A percentile compares a stretch with the other conserved stretches of the same genome.
These are phyloP conservation scores for Rotaria macrura DNA, from an alignment of 2,888 invertebrate genomes.

Conservation along the genomic window DNA sequence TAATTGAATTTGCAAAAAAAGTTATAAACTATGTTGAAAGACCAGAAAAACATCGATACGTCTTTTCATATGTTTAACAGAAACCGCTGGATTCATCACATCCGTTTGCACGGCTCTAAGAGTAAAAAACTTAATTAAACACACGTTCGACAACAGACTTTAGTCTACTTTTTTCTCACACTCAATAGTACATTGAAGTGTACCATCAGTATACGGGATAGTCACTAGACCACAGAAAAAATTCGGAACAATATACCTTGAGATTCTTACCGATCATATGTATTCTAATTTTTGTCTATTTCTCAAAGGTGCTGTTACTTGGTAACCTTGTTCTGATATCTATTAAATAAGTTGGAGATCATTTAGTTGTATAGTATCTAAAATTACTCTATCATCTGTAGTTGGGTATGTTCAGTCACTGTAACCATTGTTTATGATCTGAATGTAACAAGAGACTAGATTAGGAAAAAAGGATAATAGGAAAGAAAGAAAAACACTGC, in stretches of 20 bases:
- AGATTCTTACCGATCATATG: constrained; percentile 37
- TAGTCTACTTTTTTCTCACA: too few species aligned
- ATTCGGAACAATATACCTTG: constrained; percentile 36
- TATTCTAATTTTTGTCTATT: constrained; percentile 39
- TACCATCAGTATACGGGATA: too few species aligned
- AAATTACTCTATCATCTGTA: constrained; percentile 40
- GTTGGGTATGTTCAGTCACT: neutral
- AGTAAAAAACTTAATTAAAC: too few species aligned
- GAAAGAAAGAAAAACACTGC: neutral
- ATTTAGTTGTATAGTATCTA: constrained; percentile 42
- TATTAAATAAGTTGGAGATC: constrained; percentile 40
- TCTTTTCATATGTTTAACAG: constrained; percentile 37
- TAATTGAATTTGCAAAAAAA: constrained; percentile 39
- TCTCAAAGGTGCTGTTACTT: constrained; percentile 40
- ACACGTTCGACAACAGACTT: too few species aligned
- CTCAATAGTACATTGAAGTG: neutral
- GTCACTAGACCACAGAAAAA: constrained; percentile 36
- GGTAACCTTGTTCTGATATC: constrained; percentile 38
- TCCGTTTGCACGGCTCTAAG: too few species aligned
- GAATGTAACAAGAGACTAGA: too few species aligned
- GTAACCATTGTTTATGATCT: neutral
- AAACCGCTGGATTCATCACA: constrained; percentile 37
- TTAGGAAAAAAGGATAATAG: neutral
- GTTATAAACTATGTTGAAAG: constrained; percentile 38
- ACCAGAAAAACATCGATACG: constrained; percentile 41